Evolutionary conservation across 2,888 invertebrate species (phyloP), one percentile per base, ranked within the genome.

Genomic region (Ormyrus labotus): DNA sequence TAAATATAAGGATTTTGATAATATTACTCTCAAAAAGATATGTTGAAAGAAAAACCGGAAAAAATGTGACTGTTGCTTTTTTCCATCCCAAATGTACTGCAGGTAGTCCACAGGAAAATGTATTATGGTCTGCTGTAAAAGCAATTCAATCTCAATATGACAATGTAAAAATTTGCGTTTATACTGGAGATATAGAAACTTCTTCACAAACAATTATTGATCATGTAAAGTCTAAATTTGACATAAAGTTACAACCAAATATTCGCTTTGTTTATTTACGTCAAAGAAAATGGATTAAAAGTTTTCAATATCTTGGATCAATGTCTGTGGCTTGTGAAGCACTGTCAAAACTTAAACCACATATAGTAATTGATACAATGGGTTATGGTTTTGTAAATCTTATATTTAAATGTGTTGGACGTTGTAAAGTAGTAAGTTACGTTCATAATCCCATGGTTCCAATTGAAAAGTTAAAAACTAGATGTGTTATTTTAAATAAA

Each of bases 41-140:
- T 34, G 63, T 76, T 13, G 70, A 83, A 6, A 85, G 83, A 77
- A 82, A 75, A 5, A 78, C 10, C 6, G 74, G 83, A 34, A 86
- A 83, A 19, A 82, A 84, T 80, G 90, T 93, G 0, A 92, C 92
- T 78, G 93, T 98, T 60, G 98, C 95, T 0, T 96, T 99, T 90
- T 99, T 99, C 90, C 99, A 99, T 91, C 99, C 99, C 0, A 99
- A 98, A 88, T 99, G 99, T 88, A 98, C 98, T 92, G 96, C 98
- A 0, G 99, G 99, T 0, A 99, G 99, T 0, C 99, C 99, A 0
- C 99, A 99, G 0, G 99, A 99, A 91, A 93, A 98, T 85, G 99
- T 99, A 0, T 91, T 99, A 7, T 99, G 99, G 99, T 95, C 95
- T 83, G 98, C 97, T 0, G 92, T 99, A 47, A 94, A 95, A 86